phyloP scores from a whole-genome alignment of 2,888 invertebrate species.

The Agrotis exclamationis region DNA sequence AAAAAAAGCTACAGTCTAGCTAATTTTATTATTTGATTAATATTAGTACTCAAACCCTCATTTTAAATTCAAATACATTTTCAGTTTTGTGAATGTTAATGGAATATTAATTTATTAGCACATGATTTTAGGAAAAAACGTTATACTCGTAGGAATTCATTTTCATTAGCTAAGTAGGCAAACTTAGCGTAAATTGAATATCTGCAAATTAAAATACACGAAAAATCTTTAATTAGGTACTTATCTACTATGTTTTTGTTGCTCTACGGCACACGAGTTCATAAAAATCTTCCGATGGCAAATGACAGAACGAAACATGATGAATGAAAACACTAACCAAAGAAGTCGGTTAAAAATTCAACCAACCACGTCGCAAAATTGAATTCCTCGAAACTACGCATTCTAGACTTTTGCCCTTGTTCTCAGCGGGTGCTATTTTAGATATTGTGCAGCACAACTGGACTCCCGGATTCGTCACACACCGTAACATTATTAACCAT shows the following conservation, averaged over 20 bases:
- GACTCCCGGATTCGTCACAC: conserved; percentile 82
- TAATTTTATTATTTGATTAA: conserved; percentile 32
- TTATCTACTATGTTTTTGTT: background rate
- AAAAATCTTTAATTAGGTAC: background rate
- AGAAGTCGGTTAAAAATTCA: background rate
- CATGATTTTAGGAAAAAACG: background rate
- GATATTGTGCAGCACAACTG: conserved; percentile 69
- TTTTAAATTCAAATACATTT: conserved; percentile 20
- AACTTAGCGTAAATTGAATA: background rate
- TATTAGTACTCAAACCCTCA: conserved; percentile 15
- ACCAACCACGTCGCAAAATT: conserved; percentile 4
- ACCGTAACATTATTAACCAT: conserved; percentile 78
- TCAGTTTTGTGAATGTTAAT: conserved; percentile 28
- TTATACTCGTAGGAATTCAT: background rate
- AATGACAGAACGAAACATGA: background rate
- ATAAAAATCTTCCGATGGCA: background rate
- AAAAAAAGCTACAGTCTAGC: conserved; percentile 26
- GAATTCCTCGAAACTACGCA: conserved; percentile 46
- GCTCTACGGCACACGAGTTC: background rate
- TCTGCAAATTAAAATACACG: background rate
- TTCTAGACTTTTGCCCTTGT: conserved; percentile 43
- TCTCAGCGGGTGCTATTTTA: conserved; percentile 64
- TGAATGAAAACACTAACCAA: conserved; percentile 34
- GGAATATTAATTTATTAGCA: conserved; percentile 5
- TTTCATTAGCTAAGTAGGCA: background rate